Evolutionary conservation across 2,888 invertebrate genomes (phyloP), one percentile per base, ranked within the genome.

Genomic region (Mimas tiliae): DNA sequence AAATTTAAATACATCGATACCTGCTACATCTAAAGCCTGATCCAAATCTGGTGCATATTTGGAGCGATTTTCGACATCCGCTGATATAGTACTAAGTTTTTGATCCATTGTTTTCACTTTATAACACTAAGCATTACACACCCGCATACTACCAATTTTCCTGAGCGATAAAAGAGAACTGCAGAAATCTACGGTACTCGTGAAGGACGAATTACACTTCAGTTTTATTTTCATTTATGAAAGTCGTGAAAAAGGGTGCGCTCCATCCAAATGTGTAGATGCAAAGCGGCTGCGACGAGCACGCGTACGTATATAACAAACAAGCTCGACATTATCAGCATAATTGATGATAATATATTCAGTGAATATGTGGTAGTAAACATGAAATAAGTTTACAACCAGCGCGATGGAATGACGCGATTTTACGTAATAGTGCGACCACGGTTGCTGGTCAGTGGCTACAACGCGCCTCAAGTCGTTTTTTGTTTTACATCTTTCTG

Each of bases 1-100:
- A 63, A 64, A 33, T 8, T 51, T n/a, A n/a, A 63, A 58, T 63
- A 21, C 63, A 65, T 55, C n/a, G n/a, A 64, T 68, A 84, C 84
- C 84, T 71, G 79, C 79, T 1, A 84, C 82, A 21, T 81, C 71
- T 27, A 91, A 76, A 6, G 90, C 90, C 50, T 89, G 85, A 33
- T 90, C 90, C 80, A 90, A 79, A 77, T 89, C 87, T 6, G 83
- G 82, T 1, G 79, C 76, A 70, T 77, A 71, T 65, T 82, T 78
- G 6, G 80, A 79, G 69, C 70, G 68, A 19, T 65, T 71, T 7
- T 79, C 71, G 50, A 87, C 75, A 71, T 72, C 76, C 65, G 79
- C 78, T 0, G 88, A 69, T 34, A 90, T 70, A 1, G 85, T 88
- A 19, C 72, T 73, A 58, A 86, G 74, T 74, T 76, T 81, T 47